These are phyloP conservation scores for Myotis lucifugus DNA, from an alignment of 2,113 vertebrate genomes.

Conservation along the genomic window DNA sequence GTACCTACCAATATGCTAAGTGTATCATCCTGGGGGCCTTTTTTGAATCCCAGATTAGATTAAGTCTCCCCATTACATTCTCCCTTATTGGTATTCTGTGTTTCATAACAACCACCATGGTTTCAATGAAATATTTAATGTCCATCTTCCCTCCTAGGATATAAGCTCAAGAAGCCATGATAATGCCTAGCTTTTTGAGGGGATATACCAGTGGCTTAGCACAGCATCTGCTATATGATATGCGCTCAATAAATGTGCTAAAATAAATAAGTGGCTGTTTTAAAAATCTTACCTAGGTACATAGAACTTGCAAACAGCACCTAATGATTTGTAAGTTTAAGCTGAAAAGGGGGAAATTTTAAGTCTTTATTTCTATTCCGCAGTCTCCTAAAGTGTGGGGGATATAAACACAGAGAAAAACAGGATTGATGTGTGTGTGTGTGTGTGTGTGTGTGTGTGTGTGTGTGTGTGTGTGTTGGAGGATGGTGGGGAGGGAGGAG, in stretches of 20 bases:
- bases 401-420: background rate
- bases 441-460: background rate
- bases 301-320: background rate
- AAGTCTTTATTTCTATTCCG: background rate
- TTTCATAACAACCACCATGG: background rate
- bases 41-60: background rate
- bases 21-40: background rate
- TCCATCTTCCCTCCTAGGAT: background rate
- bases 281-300: background rate
- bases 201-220: background rate
- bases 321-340: conserved; percentile 30
- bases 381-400: background rate
- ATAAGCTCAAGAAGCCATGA: background rate
- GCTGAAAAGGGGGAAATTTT: background rate
- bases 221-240: background rate
- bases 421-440: background rate
- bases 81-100: background rate
- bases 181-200: background rate
- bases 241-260: background rate
- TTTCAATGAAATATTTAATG: conserved; percentile 34
- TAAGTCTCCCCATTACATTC: background rate
- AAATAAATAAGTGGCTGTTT: conserved; percentile 27
- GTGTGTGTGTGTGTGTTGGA: background rate
- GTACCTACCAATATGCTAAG: background rate
- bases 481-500: background rate